Evolutionary conservation across 2,888 invertebrate species (phyloP).

Genomic region (Trachelus stipa): DNA sequence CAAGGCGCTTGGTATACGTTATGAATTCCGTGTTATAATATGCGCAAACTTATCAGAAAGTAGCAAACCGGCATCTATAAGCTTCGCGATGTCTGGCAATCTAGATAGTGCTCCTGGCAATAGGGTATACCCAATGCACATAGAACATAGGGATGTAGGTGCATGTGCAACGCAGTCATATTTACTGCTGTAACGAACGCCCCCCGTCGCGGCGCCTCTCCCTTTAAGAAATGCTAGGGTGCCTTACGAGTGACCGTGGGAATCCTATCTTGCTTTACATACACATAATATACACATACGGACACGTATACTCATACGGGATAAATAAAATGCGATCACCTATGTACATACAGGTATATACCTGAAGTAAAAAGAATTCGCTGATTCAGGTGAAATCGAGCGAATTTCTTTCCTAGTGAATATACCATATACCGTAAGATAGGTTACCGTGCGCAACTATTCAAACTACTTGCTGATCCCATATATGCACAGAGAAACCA

Average conservation of each 20-base stretch:
- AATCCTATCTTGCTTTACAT: constrained; percentile 16
- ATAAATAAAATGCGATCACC: too few species aligned
- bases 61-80: constrained; percentile 7
- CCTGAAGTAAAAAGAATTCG: background rate
- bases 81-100: constrained; percentile 25
- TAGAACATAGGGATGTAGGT: constrained; percentile 26
- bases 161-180: constrained; percentile 24
- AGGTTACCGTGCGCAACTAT: background rate
- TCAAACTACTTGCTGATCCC: background rate
- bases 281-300: constrained; percentile 22
- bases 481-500: background rate
- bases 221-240: constrained; percentile 23
- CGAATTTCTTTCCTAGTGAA: background rate
- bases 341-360: background rate
- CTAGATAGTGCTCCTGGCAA: constrained; percentile 31
- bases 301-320: background rate
- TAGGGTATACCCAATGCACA: constrained; percentile 22
- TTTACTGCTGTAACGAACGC: constrained; percentile 29
- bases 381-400: background rate
- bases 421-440: background rate
- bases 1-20: background rate
- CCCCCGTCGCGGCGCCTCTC: constrained; percentile 21
- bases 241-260: constrained; percentile 32
- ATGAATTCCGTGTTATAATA: constrained; percentile 31
- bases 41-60: constrained; percentile 26